These are phyloP conservation scores for Styela plicata DNA, from an alignment of 23 tunicate species.

Conservation along the genomic window DNA sequence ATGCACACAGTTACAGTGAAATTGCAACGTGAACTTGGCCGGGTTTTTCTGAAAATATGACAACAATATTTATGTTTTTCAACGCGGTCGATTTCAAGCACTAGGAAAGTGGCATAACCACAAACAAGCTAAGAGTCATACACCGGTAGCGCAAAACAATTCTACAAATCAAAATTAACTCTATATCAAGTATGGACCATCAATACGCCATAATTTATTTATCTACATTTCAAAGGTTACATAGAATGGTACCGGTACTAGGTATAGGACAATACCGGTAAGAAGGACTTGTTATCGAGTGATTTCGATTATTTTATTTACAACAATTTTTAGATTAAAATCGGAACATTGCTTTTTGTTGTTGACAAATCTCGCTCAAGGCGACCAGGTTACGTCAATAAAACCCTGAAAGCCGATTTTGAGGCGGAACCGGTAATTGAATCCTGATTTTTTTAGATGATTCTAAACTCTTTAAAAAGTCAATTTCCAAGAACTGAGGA, in stretches of 20 bases:
- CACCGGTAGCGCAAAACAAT: background rate
- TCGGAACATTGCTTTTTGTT: background rate
- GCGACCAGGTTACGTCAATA: background rate
- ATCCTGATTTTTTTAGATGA: background rate
- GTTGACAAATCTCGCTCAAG: background rate
- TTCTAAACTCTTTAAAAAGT: no score
- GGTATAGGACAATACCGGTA: background rate
- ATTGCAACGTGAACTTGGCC: background rate
- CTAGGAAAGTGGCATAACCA: background rate
- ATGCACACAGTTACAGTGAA: no score
- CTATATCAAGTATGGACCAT: no score
- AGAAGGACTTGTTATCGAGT: background rate
- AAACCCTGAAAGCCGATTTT: background rate
- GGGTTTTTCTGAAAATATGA: background rate
- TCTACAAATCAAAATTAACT: no score
- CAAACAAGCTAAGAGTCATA: background rate
- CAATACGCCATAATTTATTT: no score
- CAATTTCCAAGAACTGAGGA: no score
- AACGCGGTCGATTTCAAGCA: background rate
- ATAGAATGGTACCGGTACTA: no score
- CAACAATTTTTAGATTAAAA: background rate
- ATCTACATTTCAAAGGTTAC: no score
- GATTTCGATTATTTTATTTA: background rate
- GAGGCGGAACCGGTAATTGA: background rate
- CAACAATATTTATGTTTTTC: background rate